Percentiles rank a stretch among this genome's conserved stretches.
phyloP scores from a whole-genome alignment of 2,888 invertebrate genomes.

The Epinotia nisella region DNA sequence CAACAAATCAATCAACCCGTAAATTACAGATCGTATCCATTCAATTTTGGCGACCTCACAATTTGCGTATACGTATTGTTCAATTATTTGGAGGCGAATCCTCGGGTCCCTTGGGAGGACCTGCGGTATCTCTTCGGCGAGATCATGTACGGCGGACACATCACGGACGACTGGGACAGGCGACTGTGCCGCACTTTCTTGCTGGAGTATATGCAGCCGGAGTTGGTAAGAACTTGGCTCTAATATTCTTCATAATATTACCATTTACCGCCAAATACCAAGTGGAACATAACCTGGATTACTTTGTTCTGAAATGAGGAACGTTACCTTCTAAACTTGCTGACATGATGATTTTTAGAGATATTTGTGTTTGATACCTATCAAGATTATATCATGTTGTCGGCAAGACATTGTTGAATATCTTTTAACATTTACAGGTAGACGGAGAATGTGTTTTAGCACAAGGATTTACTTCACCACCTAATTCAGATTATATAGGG shows the following conservation, averaged over 20 bases:
- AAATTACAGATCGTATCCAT: conserved; percentile 87
- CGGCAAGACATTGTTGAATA: too few species aligned
- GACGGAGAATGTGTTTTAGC: conserved; percentile 94
- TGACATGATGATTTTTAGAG: too few species aligned
- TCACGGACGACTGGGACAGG: conserved; percentile 98
- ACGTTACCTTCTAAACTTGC: too few species aligned
- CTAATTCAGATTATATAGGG: conserved; percentile 93
- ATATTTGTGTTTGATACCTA: too few species aligned
- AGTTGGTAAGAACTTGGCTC: conserved; percentile 82
- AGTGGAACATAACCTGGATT: background rate
- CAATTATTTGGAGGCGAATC: conserved; percentile 96
- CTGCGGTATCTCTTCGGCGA: conserved; percentile 97
- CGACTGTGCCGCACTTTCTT: conserved; percentile 94
- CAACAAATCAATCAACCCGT: background rate
- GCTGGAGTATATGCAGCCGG: conserved; percentile 94
- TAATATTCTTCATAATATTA: background rate
- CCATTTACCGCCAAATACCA: background rate
- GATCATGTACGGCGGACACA: conserved; percentile 99
- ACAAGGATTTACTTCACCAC: conserved; percentile 93
- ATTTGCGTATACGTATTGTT: conserved; percentile 96
- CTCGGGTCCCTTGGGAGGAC: conserved; percentile 97
- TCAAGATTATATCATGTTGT: too few species aligned
- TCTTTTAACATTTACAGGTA: conserved; percentile 74
- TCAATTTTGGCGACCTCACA: conserved; percentile 94
- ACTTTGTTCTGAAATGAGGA: too few species aligned